These are phyloP conservation scores for Volucella bombylans DNA, from an alignment of 2,888 invertebrate genomes.

Conservation along the genomic window DNA sequence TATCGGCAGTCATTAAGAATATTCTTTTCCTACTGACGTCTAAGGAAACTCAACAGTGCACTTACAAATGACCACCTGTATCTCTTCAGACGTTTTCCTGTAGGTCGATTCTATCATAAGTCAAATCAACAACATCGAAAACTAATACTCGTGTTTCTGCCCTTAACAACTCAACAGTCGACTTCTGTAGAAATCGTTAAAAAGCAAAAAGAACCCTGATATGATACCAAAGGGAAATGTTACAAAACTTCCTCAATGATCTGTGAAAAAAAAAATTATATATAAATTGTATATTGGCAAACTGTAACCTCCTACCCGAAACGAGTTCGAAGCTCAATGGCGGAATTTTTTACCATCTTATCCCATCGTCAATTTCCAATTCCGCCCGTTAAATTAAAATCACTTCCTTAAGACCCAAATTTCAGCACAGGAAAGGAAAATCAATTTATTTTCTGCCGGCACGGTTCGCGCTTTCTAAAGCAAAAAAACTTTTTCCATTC, in stretches of 20 bases:
- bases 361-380: slow-evolving; percentile 2
- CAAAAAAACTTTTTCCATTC: slow-evolving; percentile 14
- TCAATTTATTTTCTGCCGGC: slow-evolving; percentile 41
- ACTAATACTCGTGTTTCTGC: no score
- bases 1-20: no score
- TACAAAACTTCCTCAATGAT: slow-evolving; percentile 7
- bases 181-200: background rate
- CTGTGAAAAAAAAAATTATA: slow-evolving; percentile 3
- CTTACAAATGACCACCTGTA: no score
- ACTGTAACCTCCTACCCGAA: background rate
- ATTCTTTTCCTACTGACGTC: no score
- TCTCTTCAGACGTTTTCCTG: no score
- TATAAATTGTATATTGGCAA: no score
- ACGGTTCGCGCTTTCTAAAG: background rate
- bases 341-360: slow-evolving; percentile 10
- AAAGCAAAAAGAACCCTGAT: background rate
- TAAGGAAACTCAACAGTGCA: no score
- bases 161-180: no score
- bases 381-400: slow-evolving; percentile 15
- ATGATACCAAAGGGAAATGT: slow-evolving; percentile 1
- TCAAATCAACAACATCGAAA: no score
- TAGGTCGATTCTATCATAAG: no score
- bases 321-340: background rate
- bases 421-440: slow-evolving; percentile 29
- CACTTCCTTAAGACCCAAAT: slow-evolving; percentile 36